Evolutionary conservation across 2,797 vertebrate genomes (phyloP), one percentile per base, ranked within the genome.

Genomic region (Crenuchus spilurus): DNA sequence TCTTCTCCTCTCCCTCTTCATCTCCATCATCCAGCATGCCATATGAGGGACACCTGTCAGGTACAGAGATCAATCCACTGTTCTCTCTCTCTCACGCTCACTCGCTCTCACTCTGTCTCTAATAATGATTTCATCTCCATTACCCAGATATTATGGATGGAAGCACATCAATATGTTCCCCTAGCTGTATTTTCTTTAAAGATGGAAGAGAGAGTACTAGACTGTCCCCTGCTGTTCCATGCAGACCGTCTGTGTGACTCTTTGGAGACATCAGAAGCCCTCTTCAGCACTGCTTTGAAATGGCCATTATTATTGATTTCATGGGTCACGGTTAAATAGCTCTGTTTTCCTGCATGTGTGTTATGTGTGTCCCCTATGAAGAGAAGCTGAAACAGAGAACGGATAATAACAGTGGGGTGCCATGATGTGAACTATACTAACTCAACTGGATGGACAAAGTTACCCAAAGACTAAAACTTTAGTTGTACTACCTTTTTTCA

Each of bases 31-130:
- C n/a, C 35, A 58, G 11, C 42, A 61, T 42, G 55, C 68, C 71
- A 78, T 69, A 85, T 65, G 64, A 37, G 41, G 28, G 77, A 76
- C 77, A 86, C 85, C 82, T 85, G 82, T 84, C 80, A 87, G 74
- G 61, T 78, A 61, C 61, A 37, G 28, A 68, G 74, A 84, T 86
- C 63, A 48, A 61, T 74, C 57, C 39, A n/a, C 20, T 66, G 66
- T 54, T 33, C 16, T 37, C 63, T 14, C 48, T 74, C 64, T 74
- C 62, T 42, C 49, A 67, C 76, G 72, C 70, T 79, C 14, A 72
- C 76, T 80, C 20, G 49, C 6, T 35, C 72, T 33, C 28, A n/a
- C 28, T 55, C 52, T 31, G 26, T 31, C 16, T 31, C 16, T n/a
- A n/a, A n/a, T n/a, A n/a, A n/a, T n/a, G n/a, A n/a, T n/a, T n/a